Evolutionary conservation across 2,888 invertebrate species (phyloP).

Genomic region (Himalopsyche anomala): DNA sequence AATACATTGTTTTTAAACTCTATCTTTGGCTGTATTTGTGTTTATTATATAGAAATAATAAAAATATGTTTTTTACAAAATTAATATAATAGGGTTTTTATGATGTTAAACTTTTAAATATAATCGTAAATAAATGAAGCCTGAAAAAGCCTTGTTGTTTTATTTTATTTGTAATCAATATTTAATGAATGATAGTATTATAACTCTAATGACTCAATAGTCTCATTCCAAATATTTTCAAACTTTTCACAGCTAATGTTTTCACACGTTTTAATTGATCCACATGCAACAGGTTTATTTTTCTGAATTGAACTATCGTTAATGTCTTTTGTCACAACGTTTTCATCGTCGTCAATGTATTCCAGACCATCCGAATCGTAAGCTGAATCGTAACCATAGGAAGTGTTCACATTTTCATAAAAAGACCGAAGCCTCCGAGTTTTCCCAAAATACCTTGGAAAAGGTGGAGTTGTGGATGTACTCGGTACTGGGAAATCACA

Average conservation of each 20-base stretch:
- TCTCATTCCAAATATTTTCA: constrained; percentile 65
- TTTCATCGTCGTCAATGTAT: constrained; percentile 47
- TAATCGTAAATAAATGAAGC: too few species aligned
- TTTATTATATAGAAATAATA: too few species aligned
- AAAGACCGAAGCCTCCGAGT: constrained; percentile 49
- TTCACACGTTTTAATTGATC: constrained; percentile 42
- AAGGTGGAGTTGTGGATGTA: constrained; percentile 14
- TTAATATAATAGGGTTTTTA: too few species aligned
- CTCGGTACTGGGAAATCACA: constrained; percentile 1
- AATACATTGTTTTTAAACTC: too few species aligned
- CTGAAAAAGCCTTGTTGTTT: too few species aligned
- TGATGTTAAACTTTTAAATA: too few species aligned
- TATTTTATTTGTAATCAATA: too few species aligned
- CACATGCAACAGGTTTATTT: background rate
- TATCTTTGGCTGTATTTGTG: too few species aligned
- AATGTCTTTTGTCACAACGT: background rate
- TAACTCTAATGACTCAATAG: constrained; percentile 61
- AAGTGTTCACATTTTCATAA: constrained; percentile 63
- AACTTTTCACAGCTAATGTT: constrained; percentile 59
- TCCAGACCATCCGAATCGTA: constrained; percentile 68
- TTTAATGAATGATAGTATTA: too few species aligned
- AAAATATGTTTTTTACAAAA: too few species aligned
- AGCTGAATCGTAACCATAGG: constrained; percentile 71
- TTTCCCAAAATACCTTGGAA: constrained; percentile 17
- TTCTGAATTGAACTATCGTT: background rate